phyloP scores from a whole-genome alignment of 2,113 vertebrate genomes.

The Myotis brandtii region DNA sequence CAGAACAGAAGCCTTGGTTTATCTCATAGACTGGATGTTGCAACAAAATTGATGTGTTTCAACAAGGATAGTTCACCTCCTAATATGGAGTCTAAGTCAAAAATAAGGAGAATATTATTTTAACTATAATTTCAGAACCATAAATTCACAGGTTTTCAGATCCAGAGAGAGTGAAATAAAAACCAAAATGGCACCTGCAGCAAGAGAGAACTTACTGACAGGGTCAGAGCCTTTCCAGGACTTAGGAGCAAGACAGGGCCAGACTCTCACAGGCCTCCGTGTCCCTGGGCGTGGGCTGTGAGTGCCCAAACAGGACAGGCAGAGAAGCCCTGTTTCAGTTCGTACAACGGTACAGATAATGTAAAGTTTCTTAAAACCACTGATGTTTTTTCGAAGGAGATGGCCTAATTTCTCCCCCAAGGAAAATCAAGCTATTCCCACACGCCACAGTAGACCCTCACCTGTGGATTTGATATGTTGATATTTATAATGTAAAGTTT shows the following conservation, averaged over 20 bases:
- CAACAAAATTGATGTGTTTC: conserved; percentile 76
- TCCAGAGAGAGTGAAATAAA: background rate
- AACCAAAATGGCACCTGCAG: background rate
- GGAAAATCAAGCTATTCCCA: background rate
- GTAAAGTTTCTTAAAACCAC: background rate
- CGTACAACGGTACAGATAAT: background rate
- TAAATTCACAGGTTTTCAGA: conserved; percentile 31
- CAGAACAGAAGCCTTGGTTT: conserved; percentile 89
- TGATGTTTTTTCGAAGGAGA: background rate
- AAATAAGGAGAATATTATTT: background rate
- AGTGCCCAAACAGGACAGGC: background rate
- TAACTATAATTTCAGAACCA: background rate
- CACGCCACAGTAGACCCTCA: background rate
- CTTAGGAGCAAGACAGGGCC: background rate
- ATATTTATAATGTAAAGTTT: background rate
- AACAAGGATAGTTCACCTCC: background rate
- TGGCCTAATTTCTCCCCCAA: background rate
- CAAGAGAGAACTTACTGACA: background rate
- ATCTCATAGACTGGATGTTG: conserved; percentile 86
- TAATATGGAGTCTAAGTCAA: background rate
- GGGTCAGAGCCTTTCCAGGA: background rate
- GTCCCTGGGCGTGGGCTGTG: background rate
- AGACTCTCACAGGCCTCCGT: background rate
- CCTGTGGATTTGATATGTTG: background rate
- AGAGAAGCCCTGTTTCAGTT: background rate